These are phyloP conservation scores for Strongylocentrotus purpuratus DNA, from an alignment of 35 echinoderm and acorn worm genomes.

Conservation along the genomic window DNA sequence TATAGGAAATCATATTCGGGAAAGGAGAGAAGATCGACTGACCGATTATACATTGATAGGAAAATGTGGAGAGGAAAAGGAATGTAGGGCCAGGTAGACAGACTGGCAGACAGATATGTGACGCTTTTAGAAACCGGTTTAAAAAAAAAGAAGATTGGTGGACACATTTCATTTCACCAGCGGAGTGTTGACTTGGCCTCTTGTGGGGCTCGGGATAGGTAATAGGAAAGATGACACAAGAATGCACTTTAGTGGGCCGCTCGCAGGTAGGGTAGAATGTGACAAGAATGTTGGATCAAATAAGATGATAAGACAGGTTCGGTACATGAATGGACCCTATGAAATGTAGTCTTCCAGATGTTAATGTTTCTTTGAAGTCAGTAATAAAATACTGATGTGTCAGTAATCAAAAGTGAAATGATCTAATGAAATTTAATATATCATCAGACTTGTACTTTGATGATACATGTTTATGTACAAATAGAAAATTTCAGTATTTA, in stretches of 20 bases:
- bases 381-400: neutral
- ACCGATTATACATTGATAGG: neutral
- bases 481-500: neutral
- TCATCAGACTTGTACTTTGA: neutral
- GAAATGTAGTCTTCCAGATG: neutral
- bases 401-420: no score
- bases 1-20: neutral
- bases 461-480: neutral
- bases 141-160: neutral
- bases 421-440: no score
- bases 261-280: neutral
- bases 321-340: neutral
- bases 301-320: neutral
- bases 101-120: constrained; percentile 21
- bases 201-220: neutral
- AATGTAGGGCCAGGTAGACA: neutral
- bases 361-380: neutral
- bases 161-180: neutral
- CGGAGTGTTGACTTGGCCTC: constrained; percentile 23
- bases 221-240: constrained; percentile 2
- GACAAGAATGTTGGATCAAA: neutral
- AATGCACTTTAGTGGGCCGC: constrained; percentile 33
- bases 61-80: neutral
- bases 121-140: neutral
- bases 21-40: neutral